Percentiles rank a stretch among this genome's conserved stretches.
phyloP scores from a whole-genome alignment of 1,140 invertebrate genomes.

The Periplaneta americana region DNA sequence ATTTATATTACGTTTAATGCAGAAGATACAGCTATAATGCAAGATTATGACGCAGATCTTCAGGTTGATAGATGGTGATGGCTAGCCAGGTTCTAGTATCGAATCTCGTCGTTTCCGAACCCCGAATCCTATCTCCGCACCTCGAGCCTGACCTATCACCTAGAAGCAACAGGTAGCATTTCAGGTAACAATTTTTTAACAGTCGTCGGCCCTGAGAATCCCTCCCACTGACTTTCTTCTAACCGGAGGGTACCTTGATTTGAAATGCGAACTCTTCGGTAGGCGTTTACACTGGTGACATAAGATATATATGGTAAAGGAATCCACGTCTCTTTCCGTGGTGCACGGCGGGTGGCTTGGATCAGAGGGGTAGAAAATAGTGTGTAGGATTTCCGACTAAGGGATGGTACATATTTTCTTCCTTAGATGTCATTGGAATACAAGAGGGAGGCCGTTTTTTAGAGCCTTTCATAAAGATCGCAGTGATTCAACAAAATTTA shows the following conservation, averaged over 20 bases:
- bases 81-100: no score
- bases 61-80: no score
- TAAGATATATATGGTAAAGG: background rate
- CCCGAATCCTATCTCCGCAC: no score
- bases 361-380: background rate
- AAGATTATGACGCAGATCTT: no score
- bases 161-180: no score
- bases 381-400: background rate
- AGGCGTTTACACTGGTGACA: background rate
- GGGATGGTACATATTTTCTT: background rate
- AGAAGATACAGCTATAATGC: no score
- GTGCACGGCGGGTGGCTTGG: background rate
- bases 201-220: no score
- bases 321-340: background rate
- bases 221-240: no score
- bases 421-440: background rate
- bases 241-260: background rate
- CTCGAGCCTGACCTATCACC: no score
- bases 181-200: no score
- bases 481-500: background rate
- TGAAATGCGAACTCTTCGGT: background rate
- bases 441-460: background rate
- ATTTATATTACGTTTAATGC: no score
- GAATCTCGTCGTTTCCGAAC: no score
- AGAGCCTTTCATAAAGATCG: background rate